A percentile compares a stretch with the other conserved stretches of the same genome.
Conservation (phyloP, 1,140 invertebrate species). For the Drosophila miranda region DNA sequence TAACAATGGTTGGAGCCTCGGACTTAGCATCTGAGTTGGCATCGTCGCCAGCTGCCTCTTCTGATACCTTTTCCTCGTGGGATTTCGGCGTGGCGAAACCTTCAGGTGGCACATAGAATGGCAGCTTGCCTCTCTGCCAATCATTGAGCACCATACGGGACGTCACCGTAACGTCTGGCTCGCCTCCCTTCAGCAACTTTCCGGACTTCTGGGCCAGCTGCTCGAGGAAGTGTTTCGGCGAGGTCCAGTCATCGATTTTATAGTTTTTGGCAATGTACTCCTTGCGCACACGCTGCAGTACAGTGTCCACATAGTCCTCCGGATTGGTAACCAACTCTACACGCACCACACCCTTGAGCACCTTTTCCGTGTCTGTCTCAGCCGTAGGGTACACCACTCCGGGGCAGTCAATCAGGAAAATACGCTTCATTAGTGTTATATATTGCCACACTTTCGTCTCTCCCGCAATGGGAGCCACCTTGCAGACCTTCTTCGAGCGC, state of each 20-base stretch:
- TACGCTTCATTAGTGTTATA: conserved; percentile 98
- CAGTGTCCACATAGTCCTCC: conserved; percentile 95
- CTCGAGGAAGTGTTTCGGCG: conserved; percentile 95
- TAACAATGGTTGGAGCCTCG: conserved; percentile 69
- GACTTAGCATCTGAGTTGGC: conserved; percentile 74
- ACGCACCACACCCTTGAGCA: conserved; percentile 97
- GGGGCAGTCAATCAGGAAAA: conserved; percentile 99
- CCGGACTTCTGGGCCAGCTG: conserved; percentile 93
- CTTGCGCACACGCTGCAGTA: conserved; percentile 93
- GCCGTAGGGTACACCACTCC: conserved; percentile 98
- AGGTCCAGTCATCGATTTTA: conserved; percentile 90
- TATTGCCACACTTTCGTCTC: conserved; percentile 99
- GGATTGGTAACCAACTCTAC: conserved; percentile 97
- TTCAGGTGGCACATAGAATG: conserved; percentile 95
- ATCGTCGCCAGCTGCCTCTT: conserved; percentile 47
- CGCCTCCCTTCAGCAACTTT: conserved; percentile 97
- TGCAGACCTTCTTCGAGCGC: conserved; percentile 97
- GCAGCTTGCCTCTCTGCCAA: conserved; percentile 98
- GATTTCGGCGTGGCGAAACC: conserved; percentile 87
- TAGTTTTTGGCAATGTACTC: conserved; percentile 97
- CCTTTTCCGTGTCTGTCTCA: conserved; percentile 97
- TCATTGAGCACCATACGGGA: conserved; percentile 99
- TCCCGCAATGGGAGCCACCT: conserved; percentile 99
- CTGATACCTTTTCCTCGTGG: conserved; percentile 41
- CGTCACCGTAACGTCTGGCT: conserved; percentile 94